Conservation (phyloP, 2,888 invertebrate species). For the Orthosia incerta region DNA sequence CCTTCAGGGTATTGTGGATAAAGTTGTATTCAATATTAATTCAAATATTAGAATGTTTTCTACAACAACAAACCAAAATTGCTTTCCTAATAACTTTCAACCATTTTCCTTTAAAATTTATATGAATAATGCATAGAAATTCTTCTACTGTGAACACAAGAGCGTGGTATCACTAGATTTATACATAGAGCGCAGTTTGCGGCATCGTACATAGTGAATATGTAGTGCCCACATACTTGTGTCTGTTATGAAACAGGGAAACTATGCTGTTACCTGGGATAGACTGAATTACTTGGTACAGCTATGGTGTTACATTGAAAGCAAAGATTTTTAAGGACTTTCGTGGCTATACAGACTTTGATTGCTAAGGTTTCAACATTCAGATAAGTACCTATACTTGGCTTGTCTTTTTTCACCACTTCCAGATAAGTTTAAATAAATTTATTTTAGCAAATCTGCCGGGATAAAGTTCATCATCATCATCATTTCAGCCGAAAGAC, state of each 20-base stretch:
- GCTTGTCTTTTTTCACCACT: neutral
- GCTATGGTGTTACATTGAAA: too few relatives aligned
- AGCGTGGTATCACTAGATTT: conserved; percentile 10
- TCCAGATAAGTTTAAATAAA: too few relatives aligned
- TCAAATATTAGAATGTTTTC: neutral
- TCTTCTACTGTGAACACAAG: neutral
- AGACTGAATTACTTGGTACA: neutral
- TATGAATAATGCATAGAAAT: conserved; percentile 28
- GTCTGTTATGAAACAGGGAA: neutral
- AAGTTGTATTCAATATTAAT: too few relatives aligned
- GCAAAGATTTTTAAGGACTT: too few relatives aligned
- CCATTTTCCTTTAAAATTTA: conserved; percentile 4
- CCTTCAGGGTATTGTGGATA: too few relatives aligned
- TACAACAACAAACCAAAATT: neutral
- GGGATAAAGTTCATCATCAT: too few relatives aligned
- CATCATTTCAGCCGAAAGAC: too few relatives aligned
- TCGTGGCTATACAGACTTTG: too few relatives aligned
- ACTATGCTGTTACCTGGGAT: conserved; percentile 22
- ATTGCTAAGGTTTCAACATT: too few relatives aligned
- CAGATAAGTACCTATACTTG: too few relatives aligned
- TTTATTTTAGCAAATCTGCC: too few relatives aligned
- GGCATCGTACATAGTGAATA: conserved; percentile 38
- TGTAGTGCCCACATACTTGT: conserved; percentile 16
- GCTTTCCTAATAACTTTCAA: neutral
- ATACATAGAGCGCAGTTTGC: conserved; percentile 39